phyloP scores from a whole-genome alignment of 2,797 vertebrate species.

The Numenius phaeopus region DNA sequence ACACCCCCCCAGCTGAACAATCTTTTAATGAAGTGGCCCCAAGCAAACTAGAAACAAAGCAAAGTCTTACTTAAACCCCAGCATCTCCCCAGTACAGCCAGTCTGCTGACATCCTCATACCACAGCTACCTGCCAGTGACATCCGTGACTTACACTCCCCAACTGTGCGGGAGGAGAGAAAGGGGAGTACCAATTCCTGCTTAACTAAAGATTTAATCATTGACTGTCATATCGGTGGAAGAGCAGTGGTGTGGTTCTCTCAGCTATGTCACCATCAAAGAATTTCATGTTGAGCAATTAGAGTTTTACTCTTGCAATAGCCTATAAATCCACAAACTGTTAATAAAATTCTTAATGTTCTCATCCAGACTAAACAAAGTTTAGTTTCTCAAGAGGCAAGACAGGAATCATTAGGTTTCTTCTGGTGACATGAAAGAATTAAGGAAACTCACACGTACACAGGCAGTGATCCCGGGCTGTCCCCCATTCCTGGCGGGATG shows the following conservation, averaged over 20 bases:
- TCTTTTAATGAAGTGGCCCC: neutral
- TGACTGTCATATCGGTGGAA: neutral
- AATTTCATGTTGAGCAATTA: conserved; percentile 31
- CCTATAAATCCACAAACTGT: conserved; percentile 40
- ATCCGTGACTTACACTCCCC: neutral
- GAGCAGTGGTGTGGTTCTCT: neutral
- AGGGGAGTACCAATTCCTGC: neutral
- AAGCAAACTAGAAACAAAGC: neutral
- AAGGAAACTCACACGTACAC: neutral
- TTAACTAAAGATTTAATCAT: neutral
- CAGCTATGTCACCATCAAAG: conserved; percentile 12
- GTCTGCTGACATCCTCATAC: neutral
- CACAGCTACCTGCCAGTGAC: neutral
- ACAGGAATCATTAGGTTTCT: neutral
- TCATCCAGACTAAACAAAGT: conserved; percentile 55
- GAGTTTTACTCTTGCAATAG: conserved; percentile 35
- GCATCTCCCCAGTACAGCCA: neutral
- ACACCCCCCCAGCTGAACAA: neutral
- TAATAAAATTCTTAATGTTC: conserved; percentile 54
- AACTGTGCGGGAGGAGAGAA: neutral
- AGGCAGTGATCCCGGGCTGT: neutral
- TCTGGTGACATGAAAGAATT: neutral
- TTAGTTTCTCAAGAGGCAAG: conserved; percentile 15
- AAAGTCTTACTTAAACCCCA: neutral
- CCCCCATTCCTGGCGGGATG: accelerated